phyloP scores from a whole-genome alignment of 2,888 invertebrate genomes.

The Sesia apiformis region DNA sequence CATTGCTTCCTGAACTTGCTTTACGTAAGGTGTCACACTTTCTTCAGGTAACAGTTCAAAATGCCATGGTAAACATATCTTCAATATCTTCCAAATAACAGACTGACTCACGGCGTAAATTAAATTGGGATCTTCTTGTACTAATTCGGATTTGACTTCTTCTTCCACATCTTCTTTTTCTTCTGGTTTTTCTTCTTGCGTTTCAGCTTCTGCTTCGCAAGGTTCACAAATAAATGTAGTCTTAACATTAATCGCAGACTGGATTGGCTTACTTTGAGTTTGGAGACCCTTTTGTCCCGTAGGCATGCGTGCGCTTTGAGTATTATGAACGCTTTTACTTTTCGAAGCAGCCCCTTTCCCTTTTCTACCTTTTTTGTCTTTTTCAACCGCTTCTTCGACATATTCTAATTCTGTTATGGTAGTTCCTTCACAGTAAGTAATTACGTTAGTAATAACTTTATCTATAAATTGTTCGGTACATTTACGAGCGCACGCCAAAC shows the following conservation, averaged over 20 bases:
- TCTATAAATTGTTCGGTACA: constrained; percentile 45
- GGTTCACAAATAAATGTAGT: constrained; percentile 47
- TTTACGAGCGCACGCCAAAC: constrained; percentile 42
- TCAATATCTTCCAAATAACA: constrained; percentile 54
- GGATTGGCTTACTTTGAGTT: constrained; percentile 23
- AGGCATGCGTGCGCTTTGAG: constrained; percentile 38
- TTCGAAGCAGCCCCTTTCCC: constrained; percentile 21
- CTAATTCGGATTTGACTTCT: constrained; percentile 29
- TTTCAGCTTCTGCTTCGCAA: constrained; percentile 34
- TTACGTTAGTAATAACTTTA: constrained; percentile 34
- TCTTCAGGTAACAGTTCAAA: constrained; percentile 43
- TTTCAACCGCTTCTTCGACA: constrained; percentile 22
- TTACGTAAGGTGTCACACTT: constrained; percentile 33
- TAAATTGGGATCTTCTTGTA: constrained; percentile 33
- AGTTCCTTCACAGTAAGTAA: constrained; percentile 46
- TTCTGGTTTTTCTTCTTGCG: constrained; percentile 27
- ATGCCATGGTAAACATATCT: constrained; percentile 57
- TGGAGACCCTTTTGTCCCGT: constrained; percentile 24
- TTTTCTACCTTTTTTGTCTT: constrained; percentile 37
- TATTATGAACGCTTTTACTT: constrained; percentile 27
- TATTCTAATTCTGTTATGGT: constrained; percentile 47
- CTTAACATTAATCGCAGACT: constrained; percentile 41
- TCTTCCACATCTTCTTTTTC: constrained; percentile 33
- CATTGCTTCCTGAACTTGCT: constrained; percentile 33
- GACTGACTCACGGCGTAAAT: constrained; percentile 46